phyloP scores from a whole-genome alignment of 2,113 vertebrate species.

The Trematocara unimaculatum region DNA sequence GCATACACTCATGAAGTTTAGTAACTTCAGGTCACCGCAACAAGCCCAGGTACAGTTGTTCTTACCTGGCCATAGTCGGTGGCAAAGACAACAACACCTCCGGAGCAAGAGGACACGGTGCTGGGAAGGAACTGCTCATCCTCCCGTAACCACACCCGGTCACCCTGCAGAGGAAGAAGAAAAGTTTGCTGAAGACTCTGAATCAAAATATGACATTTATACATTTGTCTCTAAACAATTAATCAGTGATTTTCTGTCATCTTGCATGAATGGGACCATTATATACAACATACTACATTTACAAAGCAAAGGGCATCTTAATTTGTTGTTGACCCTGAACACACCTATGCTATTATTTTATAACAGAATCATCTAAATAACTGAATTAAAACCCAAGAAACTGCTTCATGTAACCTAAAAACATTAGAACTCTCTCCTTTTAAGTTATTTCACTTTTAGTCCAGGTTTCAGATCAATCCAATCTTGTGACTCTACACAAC shows the following conservation, averaged over 20 bases:
- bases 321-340: neutral
- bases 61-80: conserved; percentile 80
- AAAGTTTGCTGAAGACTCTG: neutral
- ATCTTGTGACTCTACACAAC: rapidly evolving
- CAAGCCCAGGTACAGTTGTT: neutral
- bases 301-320: neutral
- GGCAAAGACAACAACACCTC: conserved; percentile 84
- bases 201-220: neutral
- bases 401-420: neutral
- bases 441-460: neutral
- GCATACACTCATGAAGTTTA: too few relatives aligned
- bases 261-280: neutral
- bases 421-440: neutral
- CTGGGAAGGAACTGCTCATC: conserved; percentile 88
- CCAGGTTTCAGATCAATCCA: neutral
- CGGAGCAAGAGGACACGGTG: conserved; percentile 87
- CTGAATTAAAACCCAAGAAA: neutral
- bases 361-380: neutral
- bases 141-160: conserved; percentile 90
- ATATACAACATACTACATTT: rapidly evolving
- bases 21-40: too few relatives aligned
- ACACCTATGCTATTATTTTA: rapidly evolving
- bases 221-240: neutral
- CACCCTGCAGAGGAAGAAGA: conserved; percentile 73
- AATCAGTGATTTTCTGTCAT: neutral